phyloP scores from a whole-genome alignment of 2,797 vertebrate genomes.

The Squalus acanthias region DNA sequence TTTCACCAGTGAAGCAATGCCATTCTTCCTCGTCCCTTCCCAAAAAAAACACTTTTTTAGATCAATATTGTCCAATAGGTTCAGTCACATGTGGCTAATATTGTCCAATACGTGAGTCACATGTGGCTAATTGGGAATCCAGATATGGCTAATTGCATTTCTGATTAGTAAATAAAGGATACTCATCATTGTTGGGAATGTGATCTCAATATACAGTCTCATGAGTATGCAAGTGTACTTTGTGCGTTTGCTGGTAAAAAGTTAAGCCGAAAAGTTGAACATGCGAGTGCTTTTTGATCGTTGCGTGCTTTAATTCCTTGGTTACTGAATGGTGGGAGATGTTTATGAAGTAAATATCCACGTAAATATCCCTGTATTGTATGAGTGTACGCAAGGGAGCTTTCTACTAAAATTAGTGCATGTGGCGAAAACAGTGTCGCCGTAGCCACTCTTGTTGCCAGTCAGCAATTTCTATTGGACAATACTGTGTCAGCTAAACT shows the following conservation, averaged over 20 bases:
- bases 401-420: background rate
- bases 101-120: no score
- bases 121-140: background rate
- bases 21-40: no score
- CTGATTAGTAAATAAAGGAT: background rate
- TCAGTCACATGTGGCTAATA: background rate
- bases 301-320: background rate
- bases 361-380: background rate
- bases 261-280: no score
- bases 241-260: background rate
- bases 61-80: no score
- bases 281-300: background rate
- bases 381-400: background rate
- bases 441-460: background rate
- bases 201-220: background rate
- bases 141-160: background rate
- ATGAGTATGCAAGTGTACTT: background rate
- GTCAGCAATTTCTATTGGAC: background rate
- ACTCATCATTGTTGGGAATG: background rate
- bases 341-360: background rate
- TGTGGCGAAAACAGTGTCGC: background rate
- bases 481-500: no score
- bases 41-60: no score
- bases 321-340: background rate
- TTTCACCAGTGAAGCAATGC: background rate